Evolutionary conservation across 2,797 vertebrate genomes (phyloP).

Genomic region (Chelidonichthys spinosus): DNA sequence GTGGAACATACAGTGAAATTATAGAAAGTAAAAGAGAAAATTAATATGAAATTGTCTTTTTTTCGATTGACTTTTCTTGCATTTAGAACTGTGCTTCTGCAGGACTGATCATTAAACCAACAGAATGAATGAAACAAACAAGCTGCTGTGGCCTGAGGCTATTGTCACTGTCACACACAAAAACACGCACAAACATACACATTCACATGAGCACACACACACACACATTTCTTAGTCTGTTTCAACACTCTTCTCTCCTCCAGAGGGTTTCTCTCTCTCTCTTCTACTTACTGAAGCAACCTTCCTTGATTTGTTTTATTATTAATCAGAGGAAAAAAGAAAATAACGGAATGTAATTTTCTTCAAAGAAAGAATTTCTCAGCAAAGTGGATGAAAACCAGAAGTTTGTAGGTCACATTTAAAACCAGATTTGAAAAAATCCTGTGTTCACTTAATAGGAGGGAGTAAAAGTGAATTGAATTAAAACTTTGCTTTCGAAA

Average conservation of each 20-base stretch:
- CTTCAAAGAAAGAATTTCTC: neutral
- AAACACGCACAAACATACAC: neutral
- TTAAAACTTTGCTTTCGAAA: neutral
- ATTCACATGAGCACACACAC: neutral
- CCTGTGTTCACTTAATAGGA: neutral
- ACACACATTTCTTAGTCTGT: neutral
- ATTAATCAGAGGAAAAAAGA: neutral
- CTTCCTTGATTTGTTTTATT: neutral
- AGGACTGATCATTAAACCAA: conserved; percentile 33
- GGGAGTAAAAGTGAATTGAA: neutral
- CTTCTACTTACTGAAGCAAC: neutral
- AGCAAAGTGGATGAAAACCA: neutral
- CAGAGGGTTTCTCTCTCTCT: neutral
- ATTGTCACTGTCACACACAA: neutral
- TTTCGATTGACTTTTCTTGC: neutral
- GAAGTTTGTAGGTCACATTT: neutral
- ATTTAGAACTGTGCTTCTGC: neutral
- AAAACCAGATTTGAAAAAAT: neutral
- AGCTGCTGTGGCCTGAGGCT: conserved; percentile 34
- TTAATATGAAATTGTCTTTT: neutral
- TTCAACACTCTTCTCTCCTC: conserved; percentile 4
- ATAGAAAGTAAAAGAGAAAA: neutral
- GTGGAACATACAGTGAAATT: neutral
- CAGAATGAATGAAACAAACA: conserved; percentile 43
- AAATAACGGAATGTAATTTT: neutral